A percentile compares a stretch with the other conserved stretches of the same genome.
Evolutionary conservation across 23 tunicate species (phyloP).

Genomic region (Styela plicata): DNA sequence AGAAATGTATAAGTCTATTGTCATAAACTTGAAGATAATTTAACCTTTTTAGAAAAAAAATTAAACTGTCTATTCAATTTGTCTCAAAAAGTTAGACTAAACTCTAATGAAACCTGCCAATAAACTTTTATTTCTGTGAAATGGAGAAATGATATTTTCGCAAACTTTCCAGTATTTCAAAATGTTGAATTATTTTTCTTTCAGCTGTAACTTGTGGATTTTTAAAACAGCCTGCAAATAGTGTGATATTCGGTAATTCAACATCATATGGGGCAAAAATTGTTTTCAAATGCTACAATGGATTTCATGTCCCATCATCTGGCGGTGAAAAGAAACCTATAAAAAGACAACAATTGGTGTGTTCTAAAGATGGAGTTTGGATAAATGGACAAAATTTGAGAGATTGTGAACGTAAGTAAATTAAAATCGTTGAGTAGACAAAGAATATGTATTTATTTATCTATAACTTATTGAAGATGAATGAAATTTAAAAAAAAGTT

Average conservation of each 20-base stretch:
- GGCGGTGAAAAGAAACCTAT: neutral
- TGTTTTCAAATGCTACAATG: neutral
- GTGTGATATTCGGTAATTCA: neutral
- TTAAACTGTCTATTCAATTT: too few relatives aligned
- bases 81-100: too few relatives aligned
- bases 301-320: neutral
- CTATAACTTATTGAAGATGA: too few relatives aligned
- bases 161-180: neutral
- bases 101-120: too few relatives aligned
- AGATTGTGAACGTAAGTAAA: constrained; percentile 29
- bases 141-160: too few relatives aligned
- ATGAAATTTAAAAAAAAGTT: too few relatives aligned
- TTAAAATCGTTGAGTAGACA: too few relatives aligned
- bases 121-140: too few relatives aligned
- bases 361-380: constrained; percentile 19
- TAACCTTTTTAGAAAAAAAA: too few relatives aligned
- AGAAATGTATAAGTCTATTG: too few relatives aligned
- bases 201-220: constrained; percentile 24
- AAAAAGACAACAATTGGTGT: neutral
- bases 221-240: constrained; percentile 5
- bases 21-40: too few relatives aligned
- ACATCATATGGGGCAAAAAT: neutral
- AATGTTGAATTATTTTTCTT: neutral
- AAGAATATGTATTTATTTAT: too few relatives aligned
- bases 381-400: neutral